Evolutionary conservation across 2,888 invertebrate genomes (phyloP).

Genomic region (Polymixis lichenea): DNA sequence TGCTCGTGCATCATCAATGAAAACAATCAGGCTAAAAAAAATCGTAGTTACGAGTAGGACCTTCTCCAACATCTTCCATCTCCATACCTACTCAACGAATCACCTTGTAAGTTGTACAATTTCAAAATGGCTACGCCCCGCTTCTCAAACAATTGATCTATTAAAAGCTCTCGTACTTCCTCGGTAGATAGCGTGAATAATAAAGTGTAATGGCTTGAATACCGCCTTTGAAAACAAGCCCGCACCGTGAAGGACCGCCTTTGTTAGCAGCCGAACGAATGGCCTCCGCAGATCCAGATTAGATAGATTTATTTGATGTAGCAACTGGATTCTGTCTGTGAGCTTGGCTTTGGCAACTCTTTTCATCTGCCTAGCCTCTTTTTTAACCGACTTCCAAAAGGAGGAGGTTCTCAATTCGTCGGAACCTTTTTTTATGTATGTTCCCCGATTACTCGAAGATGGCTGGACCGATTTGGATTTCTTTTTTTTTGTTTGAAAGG

Average conservation of each 20-base stretch:
- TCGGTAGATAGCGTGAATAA: slow-evolving; percentile 43
- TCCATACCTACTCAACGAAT: not conserved
- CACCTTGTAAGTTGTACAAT: not conserved
- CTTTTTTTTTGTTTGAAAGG: too few species aligned
- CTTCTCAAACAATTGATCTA: slow-evolving; percentile 49
- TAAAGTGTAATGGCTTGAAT: slow-evolving; percentile 38
- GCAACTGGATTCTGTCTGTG: slow-evolving; percentile 12
- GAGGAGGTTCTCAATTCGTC: too few species aligned
- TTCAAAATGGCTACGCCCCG: slow-evolving; percentile 24
- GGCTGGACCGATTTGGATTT: too few species aligned
- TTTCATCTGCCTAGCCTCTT: not conserved
- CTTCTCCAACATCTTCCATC: not conserved
- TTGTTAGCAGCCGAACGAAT: slow-evolving; percentile 50
- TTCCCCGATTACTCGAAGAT: too few species aligned
- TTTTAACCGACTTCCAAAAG: too few species aligned
- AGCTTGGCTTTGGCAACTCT: not conserved
- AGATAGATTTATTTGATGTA: slow-evolving; percentile 23
- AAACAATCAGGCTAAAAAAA: not conserved
- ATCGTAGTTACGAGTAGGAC: not conserved
- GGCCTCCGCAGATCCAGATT: slow-evolving; percentile 52
- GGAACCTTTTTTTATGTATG: too few species aligned
- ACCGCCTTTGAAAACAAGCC: slow-evolving; percentile 36
- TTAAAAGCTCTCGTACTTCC: slow-evolving; percentile 55
- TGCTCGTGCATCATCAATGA: not conserved
- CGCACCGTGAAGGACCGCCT: slow-evolving; percentile 61